phyloP scores from a whole-genome alignment of 2,888 invertebrate species.

The Incurvaria masculella region DNA sequence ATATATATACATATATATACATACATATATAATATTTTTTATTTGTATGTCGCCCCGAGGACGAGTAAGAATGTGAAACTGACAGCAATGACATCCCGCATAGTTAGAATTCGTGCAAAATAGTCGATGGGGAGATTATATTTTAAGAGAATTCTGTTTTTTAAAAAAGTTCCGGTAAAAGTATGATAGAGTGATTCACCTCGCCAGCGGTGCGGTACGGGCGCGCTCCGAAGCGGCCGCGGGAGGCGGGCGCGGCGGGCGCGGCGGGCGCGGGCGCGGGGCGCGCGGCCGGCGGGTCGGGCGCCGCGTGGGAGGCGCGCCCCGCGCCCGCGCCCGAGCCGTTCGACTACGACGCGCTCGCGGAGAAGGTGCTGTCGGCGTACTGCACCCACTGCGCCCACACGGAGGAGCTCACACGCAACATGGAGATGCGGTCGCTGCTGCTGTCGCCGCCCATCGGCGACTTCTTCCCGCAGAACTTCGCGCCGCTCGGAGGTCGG shows the following conservation, averaged over 20 bases:
- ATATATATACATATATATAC: slow-evolving; percentile 1
- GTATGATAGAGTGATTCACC: too few relatives aligned
- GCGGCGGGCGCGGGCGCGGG: slow-evolving; percentile 14
- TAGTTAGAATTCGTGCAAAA: too few relatives aligned
- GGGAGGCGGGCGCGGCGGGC: slow-evolving; percentile 57
- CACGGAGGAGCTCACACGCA: slow-evolving; percentile 75
- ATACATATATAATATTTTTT: slow-evolving; percentile 1
- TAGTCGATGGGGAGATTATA: too few relatives aligned
- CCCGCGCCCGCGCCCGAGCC: slow-evolving; percentile 59
- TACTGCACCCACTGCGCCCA: slow-evolving; percentile 87
- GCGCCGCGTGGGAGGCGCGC: slow-evolving; percentile 28
- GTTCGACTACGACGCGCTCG: slow-evolving; percentile 84
- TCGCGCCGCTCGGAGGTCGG: too few relatives aligned
- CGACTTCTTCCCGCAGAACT: slow-evolving; percentile 4
- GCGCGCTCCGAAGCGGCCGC: slow-evolving; percentile 89
- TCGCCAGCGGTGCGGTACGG: slow-evolving; percentile 91
- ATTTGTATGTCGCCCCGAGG: too few relatives aligned
- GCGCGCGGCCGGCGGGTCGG: slow-evolving; percentile 12
- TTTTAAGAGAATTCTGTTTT: too few relatives aligned
- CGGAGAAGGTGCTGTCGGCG: slow-evolving; percentile 80
- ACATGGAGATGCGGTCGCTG: slow-evolving; percentile 53
- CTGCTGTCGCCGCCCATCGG: slow-evolving; percentile 51
- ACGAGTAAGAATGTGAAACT: too few relatives aligned
- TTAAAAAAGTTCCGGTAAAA: too few relatives aligned
- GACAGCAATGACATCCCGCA: too few relatives aligned